Conservation (phyloP, 2,888 invertebrate genomes). For the Coremacera marginata region DNA sequence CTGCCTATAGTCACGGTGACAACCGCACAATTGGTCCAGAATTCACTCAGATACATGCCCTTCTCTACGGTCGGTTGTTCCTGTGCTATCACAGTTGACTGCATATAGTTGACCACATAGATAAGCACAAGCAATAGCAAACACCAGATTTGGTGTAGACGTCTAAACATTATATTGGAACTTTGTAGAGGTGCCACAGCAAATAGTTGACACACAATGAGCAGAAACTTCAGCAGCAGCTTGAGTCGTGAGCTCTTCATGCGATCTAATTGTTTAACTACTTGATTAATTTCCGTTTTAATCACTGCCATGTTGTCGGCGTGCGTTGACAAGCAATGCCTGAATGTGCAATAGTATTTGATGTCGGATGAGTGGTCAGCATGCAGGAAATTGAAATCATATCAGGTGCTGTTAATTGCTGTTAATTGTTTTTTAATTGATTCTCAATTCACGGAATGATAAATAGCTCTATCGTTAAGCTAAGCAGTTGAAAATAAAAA, state of each 20-base stretch:
- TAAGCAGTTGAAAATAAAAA: background rate
- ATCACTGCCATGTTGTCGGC: background rate
- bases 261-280: background rate
- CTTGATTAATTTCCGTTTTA: conserved; percentile 13
- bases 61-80: conserved; percentile 40
- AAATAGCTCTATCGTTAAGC: no score
- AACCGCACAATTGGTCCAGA: conserved; percentile 41
- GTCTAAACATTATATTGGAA: background rate
- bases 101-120: conserved; percentile 24
- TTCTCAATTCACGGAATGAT: background rate
- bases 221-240: conserved; percentile 28
- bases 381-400: no score
- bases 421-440: conserved; percentile 3
- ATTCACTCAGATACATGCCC: conserved; percentile 44
- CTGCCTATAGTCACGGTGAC: conserved; percentile 28
- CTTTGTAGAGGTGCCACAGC: conserved; percentile 42
- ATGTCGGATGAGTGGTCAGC: no score
- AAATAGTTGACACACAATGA: conserved; percentile 41
- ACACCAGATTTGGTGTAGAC: conserved; percentile 42
- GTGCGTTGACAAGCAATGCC: background rate
- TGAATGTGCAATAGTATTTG: no score
- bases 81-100: conserved; percentile 19
- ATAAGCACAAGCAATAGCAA: conserved; percentile 30
- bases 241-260: background rate
- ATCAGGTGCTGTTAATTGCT: background rate